A percentile compares a stretch with the other conserved stretches of the same genome.
These are phyloP conservation scores for Osmoderma eremita DNA, from an alignment of 2,888 invertebrate species.

Conservation along the genomic window DNA sequence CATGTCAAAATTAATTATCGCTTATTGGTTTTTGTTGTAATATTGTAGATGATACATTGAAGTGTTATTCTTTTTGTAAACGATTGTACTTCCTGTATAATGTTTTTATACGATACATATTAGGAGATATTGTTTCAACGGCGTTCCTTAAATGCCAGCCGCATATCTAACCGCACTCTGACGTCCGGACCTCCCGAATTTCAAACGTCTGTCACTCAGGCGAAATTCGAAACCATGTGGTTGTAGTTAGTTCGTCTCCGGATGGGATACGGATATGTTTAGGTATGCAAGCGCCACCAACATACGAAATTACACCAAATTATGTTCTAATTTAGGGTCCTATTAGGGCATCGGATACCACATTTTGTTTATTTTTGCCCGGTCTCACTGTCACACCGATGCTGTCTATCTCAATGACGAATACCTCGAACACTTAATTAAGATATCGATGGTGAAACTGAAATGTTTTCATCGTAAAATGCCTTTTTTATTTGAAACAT, in stretches of 20 bases:
- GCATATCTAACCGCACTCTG: constrained; percentile 43
- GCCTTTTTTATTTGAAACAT: constrained; percentile 8
- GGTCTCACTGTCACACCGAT: constrained; percentile 21
- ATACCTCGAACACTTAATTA: constrained; percentile 17
- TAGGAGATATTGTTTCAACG: constrained; percentile 28
- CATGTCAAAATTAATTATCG: too few relatives aligned
- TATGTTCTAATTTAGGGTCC: constrained; percentile 50
- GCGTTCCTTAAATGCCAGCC: constrained; percentile 38
- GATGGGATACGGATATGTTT: constrained; percentile 51
- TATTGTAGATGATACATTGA: too few relatives aligned
- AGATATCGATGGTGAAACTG: constrained; percentile 13
- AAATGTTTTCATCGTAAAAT: constrained; percentile 7
- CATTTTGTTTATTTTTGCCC: constrained; percentile 34
- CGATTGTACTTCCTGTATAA: neutral
- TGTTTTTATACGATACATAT: neutral
- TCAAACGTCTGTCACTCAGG: constrained; percentile 49
- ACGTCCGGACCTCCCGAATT: constrained; percentile 51
- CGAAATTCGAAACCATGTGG: constrained; percentile 50
- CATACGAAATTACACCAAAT: constrained; percentile 47
- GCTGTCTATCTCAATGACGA: constrained; percentile 12
- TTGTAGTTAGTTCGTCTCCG: constrained; percentile 45
- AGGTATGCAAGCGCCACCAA: constrained; percentile 49
- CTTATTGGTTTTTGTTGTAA: too few relatives aligned
- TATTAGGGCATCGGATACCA: constrained; percentile 44
- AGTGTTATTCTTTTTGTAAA: too few relatives aligned